phyloP scores from a whole-genome alignment of 2,888 invertebrate genomes.

The Chironomus riparius region DNA sequence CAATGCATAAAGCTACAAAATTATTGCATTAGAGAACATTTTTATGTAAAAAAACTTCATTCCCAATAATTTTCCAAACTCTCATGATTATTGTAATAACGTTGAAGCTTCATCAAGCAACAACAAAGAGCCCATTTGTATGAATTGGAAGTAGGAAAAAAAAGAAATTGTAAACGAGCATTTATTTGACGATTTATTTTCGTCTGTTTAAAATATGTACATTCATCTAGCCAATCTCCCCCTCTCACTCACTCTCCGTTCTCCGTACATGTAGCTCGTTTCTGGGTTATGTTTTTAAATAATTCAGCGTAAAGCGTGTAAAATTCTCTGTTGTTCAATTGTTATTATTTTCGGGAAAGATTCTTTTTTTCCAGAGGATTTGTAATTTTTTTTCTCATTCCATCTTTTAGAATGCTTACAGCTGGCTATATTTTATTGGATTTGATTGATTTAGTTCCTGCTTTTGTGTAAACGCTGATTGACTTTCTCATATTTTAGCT shows the following conservation, averaged over 20 bases:
- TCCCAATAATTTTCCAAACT: too few species aligned
- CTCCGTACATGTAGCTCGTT: neutral
- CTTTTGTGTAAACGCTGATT: slow-evolving; percentile 17
- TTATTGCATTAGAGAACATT: neutral
- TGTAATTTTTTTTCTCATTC: slow-evolving; percentile 1
- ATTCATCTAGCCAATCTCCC: neutral
- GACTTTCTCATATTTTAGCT: slow-evolving; percentile 21
- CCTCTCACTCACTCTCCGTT: too few species aligned
- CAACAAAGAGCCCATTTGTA: neutral
- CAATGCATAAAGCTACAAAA: neutral
- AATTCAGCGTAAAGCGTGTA: slow-evolving; percentile 27
- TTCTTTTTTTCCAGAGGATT: slow-evolving; percentile 21
- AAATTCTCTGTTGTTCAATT: slow-evolving; percentile 24
- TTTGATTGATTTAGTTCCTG: slow-evolving; percentile 27
- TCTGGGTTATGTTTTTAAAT: slow-evolving; percentile 20
- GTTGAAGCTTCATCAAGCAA: too few species aligned
- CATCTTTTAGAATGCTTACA: slow-evolving; percentile 9
- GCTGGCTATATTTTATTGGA: slow-evolving; percentile 26
- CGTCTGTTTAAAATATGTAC: neutral
- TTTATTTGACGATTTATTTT: neutral
- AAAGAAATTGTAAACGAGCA: neutral
- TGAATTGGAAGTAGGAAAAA: neutral
- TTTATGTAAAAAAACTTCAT: too few species aligned
- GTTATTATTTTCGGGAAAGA: slow-evolving; percentile 22
- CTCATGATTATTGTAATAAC: too few species aligned